Base-by-base conservation (phyloP, 1,140 invertebrate genomes). In the Phymorhynchus buccinoides region DNA sequence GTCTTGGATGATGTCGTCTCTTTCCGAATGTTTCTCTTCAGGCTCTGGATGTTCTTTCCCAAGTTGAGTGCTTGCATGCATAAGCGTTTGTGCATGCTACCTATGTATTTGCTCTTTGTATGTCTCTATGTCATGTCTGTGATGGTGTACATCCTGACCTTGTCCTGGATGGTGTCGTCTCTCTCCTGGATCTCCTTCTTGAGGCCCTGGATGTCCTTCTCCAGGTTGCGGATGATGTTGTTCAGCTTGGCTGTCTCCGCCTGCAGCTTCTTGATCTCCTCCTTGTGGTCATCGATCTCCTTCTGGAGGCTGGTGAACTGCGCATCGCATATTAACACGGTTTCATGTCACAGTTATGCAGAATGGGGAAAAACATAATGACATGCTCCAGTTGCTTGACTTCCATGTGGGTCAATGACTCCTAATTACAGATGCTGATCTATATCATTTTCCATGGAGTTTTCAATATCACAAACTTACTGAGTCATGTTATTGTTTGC, bases 161-260 rank as follows among this genome's bases (percentile, higher is more conserved):
- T 98, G 56, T 96, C 96, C 87, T 96, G 95, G 87, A 98, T 97
- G 1, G 95, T 96, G 1, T 94, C 93, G 91, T 98, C 97, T 85
- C 96, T 95, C 90, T 97, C 96, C 2, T 94, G 93, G 56, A 98
- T 92, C 83, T 94, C 94, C 88, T 94, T 94, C 88, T 94, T 93
- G 27, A 94, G 89, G 16, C 93, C 92, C 27, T 88, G 86, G 82
- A 94, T 94, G 84, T 94, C 94, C 84, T 94, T 94, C 88, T 94
- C 93, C 83, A 94, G 93, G 91, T 97, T 96, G 6, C 94, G 93
- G 30, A 97, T 96, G 86, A 96, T 95, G 86, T 96, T 95, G 90
- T 97, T 95, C 41, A 97, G 93, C 41, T 95, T 95, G 37, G 95
- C 94, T 27, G 96, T 96, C 35, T 95, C 95, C 56, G 94, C 94